phyloP scores from a whole-genome alignment of 2,113 vertebrate species.

The Pachypanchax playfairii region DNA sequence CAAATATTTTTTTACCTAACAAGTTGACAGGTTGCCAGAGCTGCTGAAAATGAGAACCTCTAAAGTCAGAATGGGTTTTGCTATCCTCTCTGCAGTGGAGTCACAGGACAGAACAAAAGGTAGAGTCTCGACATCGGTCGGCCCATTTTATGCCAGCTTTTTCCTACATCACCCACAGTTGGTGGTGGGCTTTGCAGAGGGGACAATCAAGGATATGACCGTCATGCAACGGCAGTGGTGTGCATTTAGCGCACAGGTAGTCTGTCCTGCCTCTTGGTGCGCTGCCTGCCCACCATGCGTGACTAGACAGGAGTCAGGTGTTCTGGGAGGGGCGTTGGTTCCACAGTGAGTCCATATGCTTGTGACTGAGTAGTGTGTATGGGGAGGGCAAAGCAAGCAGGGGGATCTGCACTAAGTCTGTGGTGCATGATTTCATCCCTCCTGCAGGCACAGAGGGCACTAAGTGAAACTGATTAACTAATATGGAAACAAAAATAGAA shows the following conservation, averaged over 20 bases:
- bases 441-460: slow-evolving; percentile 50
- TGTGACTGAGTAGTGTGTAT: slow-evolving; percentile 53
- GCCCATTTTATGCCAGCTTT: slow-evolving; percentile 13
- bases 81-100: slow-evolving; percentile 26
- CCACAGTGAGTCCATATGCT: slow-evolving; percentile 59
- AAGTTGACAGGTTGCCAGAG: no score
- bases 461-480: slow-evolving; percentile 31
- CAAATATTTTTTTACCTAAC: slow-evolving; percentile 39
- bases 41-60: slow-evolving; percentile 34
- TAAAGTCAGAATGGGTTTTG: slow-evolving; percentile 19
- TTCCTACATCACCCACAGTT: slow-evolving; percentile 44
- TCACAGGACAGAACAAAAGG: slow-evolving; percentile 36
- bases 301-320: slow-evolving; percentile 72
- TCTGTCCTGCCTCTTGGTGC: slow-evolving; percentile 21
- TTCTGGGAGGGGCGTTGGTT: slow-evolving; percentile 66
- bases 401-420: slow-evolving; percentile 37
- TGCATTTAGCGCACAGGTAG: slow-evolving; percentile 17
- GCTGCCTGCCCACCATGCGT: slow-evolving; percentile 45
- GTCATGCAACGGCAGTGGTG: slow-evolving; percentile 68
- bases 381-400: slow-evolving; percentile 41
- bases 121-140: slow-evolving; percentile 25
- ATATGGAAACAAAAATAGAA: slow-evolving; percentile 6
- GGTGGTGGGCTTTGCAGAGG: slow-evolving; percentile 46
- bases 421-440: slow-evolving; percentile 66
- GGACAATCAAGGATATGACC: slow-evolving; percentile 72